These are phyloP conservation scores for Talpa occidentalis DNA, from an alignment of 2,113 vertebrate genomes.

Conservation along the genomic window DNA sequence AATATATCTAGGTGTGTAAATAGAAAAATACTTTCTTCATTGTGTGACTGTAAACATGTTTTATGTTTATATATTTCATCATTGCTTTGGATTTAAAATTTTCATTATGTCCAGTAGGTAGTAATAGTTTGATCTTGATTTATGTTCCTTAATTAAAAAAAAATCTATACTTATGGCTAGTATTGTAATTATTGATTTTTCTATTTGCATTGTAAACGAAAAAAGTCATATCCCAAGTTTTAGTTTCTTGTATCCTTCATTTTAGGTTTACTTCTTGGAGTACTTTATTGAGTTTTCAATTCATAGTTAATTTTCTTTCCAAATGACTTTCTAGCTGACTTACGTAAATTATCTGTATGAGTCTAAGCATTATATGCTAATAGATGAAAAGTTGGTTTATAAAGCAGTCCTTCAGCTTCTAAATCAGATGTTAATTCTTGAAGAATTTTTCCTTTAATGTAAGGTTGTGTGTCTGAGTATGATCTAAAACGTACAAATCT, in stretches of 20 bases:
- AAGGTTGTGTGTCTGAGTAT: neutral
- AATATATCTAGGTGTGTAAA: conserved; percentile 37
- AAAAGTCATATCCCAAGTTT: neutral
- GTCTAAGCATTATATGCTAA: neutral
- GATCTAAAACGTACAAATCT: neutral
- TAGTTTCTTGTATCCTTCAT: conserved; percentile 34
- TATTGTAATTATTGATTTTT: neutral
- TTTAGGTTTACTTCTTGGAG: neutral
- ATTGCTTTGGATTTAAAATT: neutral
- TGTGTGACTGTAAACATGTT: neutral
- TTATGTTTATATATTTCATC: neutral
- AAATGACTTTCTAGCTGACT: neutral
- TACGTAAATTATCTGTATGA: conserved; percentile 28
- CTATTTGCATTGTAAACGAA: neutral
- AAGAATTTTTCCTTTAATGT: neutral
- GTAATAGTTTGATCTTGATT: conserved; percentile 21
- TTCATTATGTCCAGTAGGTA: conserved; percentile 36
- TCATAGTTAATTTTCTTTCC: neutral
- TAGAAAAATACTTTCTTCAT: neutral
- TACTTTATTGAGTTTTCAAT: conserved; percentile 30
- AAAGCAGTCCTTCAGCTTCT: neutral
- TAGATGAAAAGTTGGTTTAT: neutral
- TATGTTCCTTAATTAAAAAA: neutral
- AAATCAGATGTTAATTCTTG: neutral
- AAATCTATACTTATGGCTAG: neutral